Base-by-base conservation (phyloP, 2,888 invertebrate genomes). In the Stenolophus ochropezus region DNA sequence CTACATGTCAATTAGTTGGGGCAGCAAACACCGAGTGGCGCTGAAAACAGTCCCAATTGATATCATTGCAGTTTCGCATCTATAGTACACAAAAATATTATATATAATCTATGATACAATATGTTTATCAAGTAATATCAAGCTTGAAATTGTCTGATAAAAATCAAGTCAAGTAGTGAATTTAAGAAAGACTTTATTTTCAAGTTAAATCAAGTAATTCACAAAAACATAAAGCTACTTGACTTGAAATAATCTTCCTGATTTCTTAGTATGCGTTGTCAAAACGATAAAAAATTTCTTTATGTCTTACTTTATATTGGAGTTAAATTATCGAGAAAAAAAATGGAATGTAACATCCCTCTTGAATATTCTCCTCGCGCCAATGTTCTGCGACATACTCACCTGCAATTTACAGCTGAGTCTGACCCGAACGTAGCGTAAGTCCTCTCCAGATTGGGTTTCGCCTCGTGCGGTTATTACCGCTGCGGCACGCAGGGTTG, bases 371-470 rank as follows among this genome's bases (percentile, higher is more conserved):
- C 16, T n/a, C 6, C 5, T 42, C 65, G 20, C 78, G 69, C 16
- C 65, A 78, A 65, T 78, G 69, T 27, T 27, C n/a, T 53, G 71
- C 71, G 71, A 79, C 79, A 79, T 79, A 78, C 53, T 71, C 79
- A 79, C 79, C 79, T 79, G 79, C 69, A 79, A 79, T 79, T 79
- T 79, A 79, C 71, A 79, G 79, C 51, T 69, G 18, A 51, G 51
- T 79, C 65, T 79, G 79, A 79, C 79, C 79, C 79, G 79, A 79
- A 79, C 71, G 33, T 79, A 56, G 56, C 4, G 33, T 71, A 79
- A 79, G 79, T 79, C 79, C 79, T 49, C 27, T 79, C 49, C 79
- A 79, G 79, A 79, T 79, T 79, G 79, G 71, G 79, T 79, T 79
- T 2, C 78, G 21, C 47, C 73, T 73, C 47, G n/a, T 21, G 21